phyloP scores from a whole-genome alignment of 2,113 vertebrate species.

The Geococcyx californianus region DNA sequence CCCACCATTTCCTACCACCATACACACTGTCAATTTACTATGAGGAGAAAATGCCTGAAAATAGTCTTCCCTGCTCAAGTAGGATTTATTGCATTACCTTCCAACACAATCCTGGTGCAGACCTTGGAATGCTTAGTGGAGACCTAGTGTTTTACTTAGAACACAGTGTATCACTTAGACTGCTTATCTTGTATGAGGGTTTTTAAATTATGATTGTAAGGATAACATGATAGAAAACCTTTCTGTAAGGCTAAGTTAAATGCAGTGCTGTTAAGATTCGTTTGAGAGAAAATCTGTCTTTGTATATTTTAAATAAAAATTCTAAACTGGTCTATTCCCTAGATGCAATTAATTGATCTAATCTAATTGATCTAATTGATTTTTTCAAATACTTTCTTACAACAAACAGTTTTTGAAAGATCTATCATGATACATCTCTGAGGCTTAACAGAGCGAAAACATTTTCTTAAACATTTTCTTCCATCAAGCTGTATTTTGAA shows the following conservation, averaged over 20 bases:
- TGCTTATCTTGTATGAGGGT: not conserved
- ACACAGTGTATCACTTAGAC: not conserved
- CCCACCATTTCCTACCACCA: not conserved
- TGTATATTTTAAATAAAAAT: constrained; percentile 2
- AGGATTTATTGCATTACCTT: not conserved
- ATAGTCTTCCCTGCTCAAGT: not conserved
- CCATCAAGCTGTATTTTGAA: not conserved
- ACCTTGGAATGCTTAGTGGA: not conserved
- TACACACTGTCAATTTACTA: not conserved
- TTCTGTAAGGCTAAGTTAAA: constrained; percentile 29
- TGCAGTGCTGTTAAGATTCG: not conserved
- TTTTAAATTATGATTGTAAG: not conserved
- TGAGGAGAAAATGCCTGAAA: not conserved
- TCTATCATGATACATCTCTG: not conserved
- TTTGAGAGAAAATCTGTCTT: constrained; percentile 5
- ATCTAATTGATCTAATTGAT: not conserved
- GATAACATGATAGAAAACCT: not conserved
- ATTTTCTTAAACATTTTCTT: not conserved
- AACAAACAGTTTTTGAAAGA: not conserved
- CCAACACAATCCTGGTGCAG: not conserved
- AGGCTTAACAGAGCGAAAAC: not conserved
- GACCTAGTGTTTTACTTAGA: not conserved
- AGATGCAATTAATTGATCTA: constrained; percentile 5
- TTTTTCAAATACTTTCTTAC: constrained; percentile 15
- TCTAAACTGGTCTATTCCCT: not conserved